These are phyloP conservation scores for Catharus bicknelli DNA, from an alignment of 2,113 vertebrate species.

Conservation along the genomic window DNA sequence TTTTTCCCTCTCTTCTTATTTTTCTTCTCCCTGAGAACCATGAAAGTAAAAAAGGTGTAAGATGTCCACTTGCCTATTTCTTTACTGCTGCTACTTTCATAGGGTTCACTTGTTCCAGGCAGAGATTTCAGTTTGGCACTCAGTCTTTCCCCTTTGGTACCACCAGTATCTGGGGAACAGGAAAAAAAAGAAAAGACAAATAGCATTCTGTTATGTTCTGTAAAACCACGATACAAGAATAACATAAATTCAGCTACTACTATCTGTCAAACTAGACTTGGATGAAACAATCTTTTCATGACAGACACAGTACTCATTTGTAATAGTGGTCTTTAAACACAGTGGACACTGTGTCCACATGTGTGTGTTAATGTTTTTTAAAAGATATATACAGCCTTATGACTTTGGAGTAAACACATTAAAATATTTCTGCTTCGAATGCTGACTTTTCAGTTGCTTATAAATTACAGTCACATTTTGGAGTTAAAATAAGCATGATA, in stretches of 20 bases:
- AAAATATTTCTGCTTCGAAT: slow-evolving; percentile 32
- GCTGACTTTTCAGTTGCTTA: slow-evolving; percentile 19
- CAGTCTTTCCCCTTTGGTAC: slow-evolving; percentile 84
- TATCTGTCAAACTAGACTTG: slow-evolving; percentile 33
- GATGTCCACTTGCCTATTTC: slow-evolving; percentile 84
- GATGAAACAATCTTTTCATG: slow-evolving; percentile 21
- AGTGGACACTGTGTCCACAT: background rate
- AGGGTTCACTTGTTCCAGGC: slow-evolving; percentile 85
- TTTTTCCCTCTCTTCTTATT: background rate
- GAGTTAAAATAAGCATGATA: slow-evolving; percentile 19
- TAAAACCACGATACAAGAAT: background rate
- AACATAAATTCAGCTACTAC: slow-evolving; percentile 12
- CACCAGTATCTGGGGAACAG: slow-evolving; percentile 78
- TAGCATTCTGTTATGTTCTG: background rate
- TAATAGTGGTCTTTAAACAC: background rate
- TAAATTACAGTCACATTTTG: background rate
- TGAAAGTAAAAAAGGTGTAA: background rate
- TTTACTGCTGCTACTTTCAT: slow-evolving; percentile 85
- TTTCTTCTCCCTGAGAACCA: background rate
- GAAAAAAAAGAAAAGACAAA: background rate
- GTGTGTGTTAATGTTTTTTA: background rate
- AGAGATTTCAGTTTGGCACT: slow-evolving; percentile 85
- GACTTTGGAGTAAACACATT: slow-evolving; percentile 14
- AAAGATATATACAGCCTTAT: background rate
- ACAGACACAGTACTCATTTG: slow-evolving; percentile 2